phyloP scores from a whole-genome alignment of 2,113 vertebrate genomes.

The Eolophus roseicapilla region DNA sequence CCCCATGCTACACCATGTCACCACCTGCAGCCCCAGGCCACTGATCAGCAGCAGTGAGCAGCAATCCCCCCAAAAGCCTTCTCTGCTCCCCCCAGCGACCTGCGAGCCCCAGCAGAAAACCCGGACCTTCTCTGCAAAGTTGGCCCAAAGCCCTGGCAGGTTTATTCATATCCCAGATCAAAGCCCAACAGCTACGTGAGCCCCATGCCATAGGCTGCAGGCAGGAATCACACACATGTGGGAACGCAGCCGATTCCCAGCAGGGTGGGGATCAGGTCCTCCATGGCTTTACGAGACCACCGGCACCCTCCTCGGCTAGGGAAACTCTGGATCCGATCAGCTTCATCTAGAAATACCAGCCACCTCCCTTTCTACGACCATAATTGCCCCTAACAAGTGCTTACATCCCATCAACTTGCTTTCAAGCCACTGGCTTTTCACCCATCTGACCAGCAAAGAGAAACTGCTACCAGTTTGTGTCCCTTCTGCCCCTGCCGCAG shows the following conservation, averaged over 20 bases:
- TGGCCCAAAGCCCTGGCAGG: background rate
- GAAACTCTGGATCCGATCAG: background rate
- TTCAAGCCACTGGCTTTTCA: background rate
- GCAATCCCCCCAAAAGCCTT: background rate
- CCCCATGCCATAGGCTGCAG: conserved; percentile 6
- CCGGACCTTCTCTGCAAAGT: background rate
- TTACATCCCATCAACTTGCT: background rate
- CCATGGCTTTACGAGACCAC: background rate
- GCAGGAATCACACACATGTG: background rate
- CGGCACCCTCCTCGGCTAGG: background rate
- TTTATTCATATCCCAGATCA: conserved; percentile 30
- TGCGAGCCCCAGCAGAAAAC: background rate
- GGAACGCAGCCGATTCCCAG: background rate
- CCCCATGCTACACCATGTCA: background rate
- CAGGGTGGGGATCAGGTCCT: background rate
- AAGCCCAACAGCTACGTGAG: background rate
- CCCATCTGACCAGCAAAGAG: background rate
- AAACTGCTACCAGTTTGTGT: background rate
- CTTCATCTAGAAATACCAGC: background rate
- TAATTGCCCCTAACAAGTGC: background rate
- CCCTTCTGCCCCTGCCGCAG: background rate
- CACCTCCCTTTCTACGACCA: background rate
- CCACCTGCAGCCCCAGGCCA: background rate
- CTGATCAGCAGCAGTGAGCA: background rate
- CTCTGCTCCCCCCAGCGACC: background rate